phyloP scores from a whole-genome alignment of 2,888 invertebrate species.

The Tetheella fluctuosa region DNA sequence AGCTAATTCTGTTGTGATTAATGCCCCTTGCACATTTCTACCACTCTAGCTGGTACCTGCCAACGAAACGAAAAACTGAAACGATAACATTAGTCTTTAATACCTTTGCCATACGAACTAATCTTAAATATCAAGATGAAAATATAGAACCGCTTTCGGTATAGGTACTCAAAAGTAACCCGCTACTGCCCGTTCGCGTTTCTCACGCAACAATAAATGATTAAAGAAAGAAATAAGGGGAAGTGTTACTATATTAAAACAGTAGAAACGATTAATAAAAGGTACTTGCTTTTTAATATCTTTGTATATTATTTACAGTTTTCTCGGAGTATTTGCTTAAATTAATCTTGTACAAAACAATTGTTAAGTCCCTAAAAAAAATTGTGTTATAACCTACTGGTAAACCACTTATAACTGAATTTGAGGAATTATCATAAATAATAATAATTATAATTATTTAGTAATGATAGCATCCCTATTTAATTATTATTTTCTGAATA shows the following conservation, averaged over 20 bases:
- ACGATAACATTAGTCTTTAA: conserved; percentile 45
- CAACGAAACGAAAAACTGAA: conserved; percentile 35
- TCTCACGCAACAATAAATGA: conserved; percentile 79
- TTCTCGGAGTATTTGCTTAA: too few relatives aligned
- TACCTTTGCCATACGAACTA: neutral
- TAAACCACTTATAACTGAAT: too few relatives aligned
- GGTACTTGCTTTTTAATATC: conserved; percentile 15
- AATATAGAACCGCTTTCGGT: conserved; percentile 31
- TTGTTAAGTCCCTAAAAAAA: too few relatives aligned
- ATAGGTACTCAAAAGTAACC: conserved; percentile 64
- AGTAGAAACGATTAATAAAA: conserved; percentile 46
- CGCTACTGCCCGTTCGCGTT: conserved; percentile 78
- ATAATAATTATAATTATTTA: too few relatives aligned
- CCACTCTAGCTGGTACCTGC: conserved; percentile 57
- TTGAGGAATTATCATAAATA: too few relatives aligned
- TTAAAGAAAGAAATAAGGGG: conserved; percentile 64
- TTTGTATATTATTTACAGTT: too few relatives aligned
- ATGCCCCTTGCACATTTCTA: conserved; percentile 80
- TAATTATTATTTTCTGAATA: too few relatives aligned
- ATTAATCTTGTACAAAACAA: too few relatives aligned
- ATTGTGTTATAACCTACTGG: too few relatives aligned
- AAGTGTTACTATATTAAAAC: conserved; percentile 73
- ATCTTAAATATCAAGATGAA: conserved; percentile 16
- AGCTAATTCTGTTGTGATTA: conserved; percentile 84
- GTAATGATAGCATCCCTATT: too few relatives aligned